Percentiles rank a stretch among this genome's conserved stretches.
These are phyloP conservation scores for Metalampra italica DNA, from an alignment of 2,888 invertebrate species.

Conservation along the genomic window DNA sequence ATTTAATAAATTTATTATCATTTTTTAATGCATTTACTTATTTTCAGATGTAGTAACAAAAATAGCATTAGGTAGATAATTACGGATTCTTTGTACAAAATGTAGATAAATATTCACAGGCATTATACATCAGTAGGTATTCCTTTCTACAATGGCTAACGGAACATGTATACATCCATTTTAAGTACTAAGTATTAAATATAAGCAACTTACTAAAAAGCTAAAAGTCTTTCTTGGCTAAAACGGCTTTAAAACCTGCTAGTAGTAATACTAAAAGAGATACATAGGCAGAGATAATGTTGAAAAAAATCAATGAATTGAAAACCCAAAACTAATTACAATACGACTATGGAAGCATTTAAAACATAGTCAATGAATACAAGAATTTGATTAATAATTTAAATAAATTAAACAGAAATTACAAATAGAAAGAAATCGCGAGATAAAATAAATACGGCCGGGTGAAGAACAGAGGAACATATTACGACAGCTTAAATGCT, in stretches of 20 bases:
- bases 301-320: slow-evolving; percentile 9
- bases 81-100: slow-evolving; percentile 40
- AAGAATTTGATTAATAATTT: slow-evolving; percentile 10
- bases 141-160: slow-evolving; percentile 42
- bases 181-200: slow-evolving; percentile 49
- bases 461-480: slow-evolving; percentile 51
- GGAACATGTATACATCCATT: slow-evolving; percentile 48
- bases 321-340: slow-evolving; percentile 4
- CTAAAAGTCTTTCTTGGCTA: slow-evolving; percentile 73
- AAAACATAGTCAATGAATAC: slow-evolving; percentile 1
- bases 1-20: slow-evolving; percentile 51
- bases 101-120: slow-evolving; percentile 41
- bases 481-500: slow-evolving; percentile 54
- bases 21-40: slow-evolving; percentile 46
- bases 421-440: background rate
- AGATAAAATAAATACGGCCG: background rate
- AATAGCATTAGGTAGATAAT: slow-evolving; percentile 44
- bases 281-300: slow-evolving; percentile 30
- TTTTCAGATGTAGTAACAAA: slow-evolving; percentile 46
- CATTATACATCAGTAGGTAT: slow-evolving; percentile 57
- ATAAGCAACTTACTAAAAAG: slow-evolving; percentile 56
- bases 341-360: slow-evolving; percentile 4
- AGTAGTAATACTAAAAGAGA: slow-evolving; percentile 54
- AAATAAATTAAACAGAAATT: slow-evolving; percentile 10
- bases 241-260: slow-evolving; percentile 53